phyloP scores from a whole-genome alignment of 2,888 invertebrate genomes.

The Trichogramma evanescens region DNA sequence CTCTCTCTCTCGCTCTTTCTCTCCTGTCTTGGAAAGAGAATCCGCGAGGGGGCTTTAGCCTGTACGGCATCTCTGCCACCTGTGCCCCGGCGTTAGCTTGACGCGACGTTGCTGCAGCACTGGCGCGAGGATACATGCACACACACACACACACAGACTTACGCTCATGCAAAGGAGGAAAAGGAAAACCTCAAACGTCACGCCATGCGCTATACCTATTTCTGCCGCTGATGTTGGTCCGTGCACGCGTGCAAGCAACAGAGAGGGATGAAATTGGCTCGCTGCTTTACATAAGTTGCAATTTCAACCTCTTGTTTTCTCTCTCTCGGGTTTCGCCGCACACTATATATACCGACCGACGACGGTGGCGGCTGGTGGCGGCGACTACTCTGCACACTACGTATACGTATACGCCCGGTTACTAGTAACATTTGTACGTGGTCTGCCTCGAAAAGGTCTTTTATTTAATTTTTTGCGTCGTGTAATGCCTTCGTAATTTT shows the following conservation, averaged over 20 bases:
- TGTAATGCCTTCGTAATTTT: too few species aligned
- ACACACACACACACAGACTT: too few species aligned
- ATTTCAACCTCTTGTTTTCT: background rate
- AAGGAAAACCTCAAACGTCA: constrained; percentile 11
- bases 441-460: too few species aligned
- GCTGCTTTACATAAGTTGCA: background rate
- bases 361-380: too few species aligned
- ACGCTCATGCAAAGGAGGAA: too few species aligned
- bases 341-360: background rate
- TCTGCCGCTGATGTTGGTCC: background rate
- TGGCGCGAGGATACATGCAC: too few species aligned
- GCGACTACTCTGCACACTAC: too few species aligned
- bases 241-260: background rate
- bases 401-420: too few species aligned
- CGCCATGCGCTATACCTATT: background rate
- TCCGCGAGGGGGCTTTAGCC: constrained; percentile 8
- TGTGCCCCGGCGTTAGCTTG: constrained; percentile 2
- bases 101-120: too few species aligned
- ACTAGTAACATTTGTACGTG: too few species aligned
- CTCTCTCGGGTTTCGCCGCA: background rate
- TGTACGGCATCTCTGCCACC: constrained; percentile 9
- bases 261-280: constrained; percentile 5
- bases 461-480: too few species aligned
- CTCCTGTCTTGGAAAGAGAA: constrained; percentile 3
- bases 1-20: background rate